Conservation (phyloP, 2,797 vertebrate genomes). For the Iguana delicatissima region DNA sequence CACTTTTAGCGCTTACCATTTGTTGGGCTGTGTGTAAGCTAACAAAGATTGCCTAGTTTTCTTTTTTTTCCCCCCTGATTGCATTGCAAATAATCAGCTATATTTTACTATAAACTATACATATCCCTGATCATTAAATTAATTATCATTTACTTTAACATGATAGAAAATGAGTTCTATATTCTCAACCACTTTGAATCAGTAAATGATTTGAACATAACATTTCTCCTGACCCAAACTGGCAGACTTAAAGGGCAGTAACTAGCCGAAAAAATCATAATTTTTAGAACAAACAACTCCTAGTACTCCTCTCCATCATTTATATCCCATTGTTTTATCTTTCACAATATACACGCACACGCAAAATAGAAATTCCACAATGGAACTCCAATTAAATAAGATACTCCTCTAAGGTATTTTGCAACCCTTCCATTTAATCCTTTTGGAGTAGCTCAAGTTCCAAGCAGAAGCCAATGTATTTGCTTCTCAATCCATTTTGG, state of each 20-base stretch:
- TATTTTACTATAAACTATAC: not conserved
- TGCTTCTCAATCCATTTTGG: not conserved
- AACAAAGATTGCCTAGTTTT: not conserved
- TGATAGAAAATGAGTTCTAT: not conserved
- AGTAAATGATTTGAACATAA: not conserved
- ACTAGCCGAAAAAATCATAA: not conserved
- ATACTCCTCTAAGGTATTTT: not conserved
- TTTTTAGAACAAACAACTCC: not conserved
- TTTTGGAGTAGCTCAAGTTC: not conserved
- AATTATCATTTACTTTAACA: not conserved
- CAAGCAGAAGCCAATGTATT: not conserved
- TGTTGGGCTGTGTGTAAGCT: not conserved
- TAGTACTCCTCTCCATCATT: not conserved
- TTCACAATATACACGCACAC: not conserved
- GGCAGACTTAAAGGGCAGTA: conserved; percentile 4
- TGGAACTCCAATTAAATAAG: not conserved
- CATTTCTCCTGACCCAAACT: not conserved
- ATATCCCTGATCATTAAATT: not conserved
- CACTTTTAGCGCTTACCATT: not conserved
- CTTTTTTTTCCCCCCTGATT: not conserved
- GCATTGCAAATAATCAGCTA: accelerated
- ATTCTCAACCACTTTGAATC: conserved; percentile 29
- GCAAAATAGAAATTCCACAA: not conserved
- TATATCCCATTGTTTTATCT: not conserved
- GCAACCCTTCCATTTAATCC: not conserved